Evolutionary conservation across 92 coral and sea anemone species (phyloP).

Genomic region (Palythoa grandis): DNA sequence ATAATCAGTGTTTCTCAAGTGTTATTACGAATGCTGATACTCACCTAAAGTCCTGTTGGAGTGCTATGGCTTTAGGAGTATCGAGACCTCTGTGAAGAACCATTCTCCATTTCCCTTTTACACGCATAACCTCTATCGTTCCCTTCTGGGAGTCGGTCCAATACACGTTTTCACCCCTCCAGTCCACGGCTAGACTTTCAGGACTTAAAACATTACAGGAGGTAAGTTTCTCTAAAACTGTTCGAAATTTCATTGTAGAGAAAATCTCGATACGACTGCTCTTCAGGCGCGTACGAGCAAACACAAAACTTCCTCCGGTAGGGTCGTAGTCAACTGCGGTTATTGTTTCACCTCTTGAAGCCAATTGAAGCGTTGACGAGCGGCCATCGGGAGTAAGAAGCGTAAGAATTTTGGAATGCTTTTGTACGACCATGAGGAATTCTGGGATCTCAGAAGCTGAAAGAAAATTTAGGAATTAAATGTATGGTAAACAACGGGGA

Average conservation of each 20-base stretch:
- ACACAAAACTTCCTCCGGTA: neutral
- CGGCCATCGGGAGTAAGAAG: neutral
- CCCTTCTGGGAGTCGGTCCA: slow-evolving; percentile 69
- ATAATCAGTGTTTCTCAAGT: no score
- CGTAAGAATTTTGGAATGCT: neutral
- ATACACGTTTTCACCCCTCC: slow-evolving; percentile 66
- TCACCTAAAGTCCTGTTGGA: slow-evolving; percentile 48
- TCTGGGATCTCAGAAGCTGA: neutral
- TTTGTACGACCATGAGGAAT: neutral
- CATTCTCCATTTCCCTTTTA: slow-evolving; percentile 59
- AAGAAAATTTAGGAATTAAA: neutral
- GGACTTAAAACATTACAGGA: slow-evolving; percentile 45
- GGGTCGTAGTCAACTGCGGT: slow-evolving; percentile 3
- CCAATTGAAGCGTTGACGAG: neutral
- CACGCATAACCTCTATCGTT: slow-evolving; percentile 65
- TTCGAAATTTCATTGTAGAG: neutral
- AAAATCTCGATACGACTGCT: slow-evolving; percentile 14
- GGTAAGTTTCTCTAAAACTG: neutral
- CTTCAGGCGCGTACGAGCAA: neutral
- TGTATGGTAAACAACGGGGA: no score
- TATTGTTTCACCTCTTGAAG: neutral
- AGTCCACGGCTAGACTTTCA: slow-evolving; percentile 73
- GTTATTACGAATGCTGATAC: no score
- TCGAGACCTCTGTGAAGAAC: slow-evolving; percentile 34
- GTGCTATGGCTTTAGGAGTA: slow-evolving; percentile 48